Evolutionary conservation across 2,888 invertebrate genomes (phyloP).

Genomic region (Tanytarsus gracilentus): DNA sequence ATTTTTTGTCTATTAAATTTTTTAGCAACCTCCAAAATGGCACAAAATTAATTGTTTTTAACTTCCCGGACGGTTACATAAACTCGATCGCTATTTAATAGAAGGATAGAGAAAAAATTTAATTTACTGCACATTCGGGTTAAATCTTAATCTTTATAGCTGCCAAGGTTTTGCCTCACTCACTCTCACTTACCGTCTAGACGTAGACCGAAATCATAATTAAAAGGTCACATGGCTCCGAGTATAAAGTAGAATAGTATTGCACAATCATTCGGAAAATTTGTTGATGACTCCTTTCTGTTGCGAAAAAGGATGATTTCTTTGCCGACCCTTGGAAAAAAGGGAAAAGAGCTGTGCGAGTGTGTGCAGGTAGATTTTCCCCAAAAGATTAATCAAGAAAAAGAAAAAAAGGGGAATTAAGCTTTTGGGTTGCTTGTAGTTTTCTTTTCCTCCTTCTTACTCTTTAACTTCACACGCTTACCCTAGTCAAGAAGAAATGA

Average conservation of each 20-base stretch:
- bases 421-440: neutral
- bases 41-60: too few relatives aligned
- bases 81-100: too few relatives aligned
- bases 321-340: too few relatives aligned
- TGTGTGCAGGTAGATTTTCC: neutral
- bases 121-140: too few relatives aligned
- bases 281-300: too few relatives aligned
- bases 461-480: neutral
- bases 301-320: too few relatives aligned
- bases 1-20: too few relatives aligned
- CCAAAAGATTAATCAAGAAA: neutral
- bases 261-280: conserved; percentile 1
- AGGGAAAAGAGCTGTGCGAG: neutral
- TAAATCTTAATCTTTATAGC: neutral
- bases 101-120: too few relatives aligned
- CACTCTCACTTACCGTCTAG: neutral
- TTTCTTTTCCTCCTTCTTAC: too few relatives aligned
- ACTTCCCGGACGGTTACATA: too few relatives aligned
- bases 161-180: neutral
- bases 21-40: too few relatives aligned
- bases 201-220: conserved; percentile 3
- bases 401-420: neutral
- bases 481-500: neutral
- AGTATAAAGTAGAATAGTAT: neutral
- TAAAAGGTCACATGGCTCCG: neutral